Evolutionary conservation across 2,113 vertebrate species (phyloP), one percentile per base, ranked within the genome.

Genomic region (Prietella phreatophila): DNA sequence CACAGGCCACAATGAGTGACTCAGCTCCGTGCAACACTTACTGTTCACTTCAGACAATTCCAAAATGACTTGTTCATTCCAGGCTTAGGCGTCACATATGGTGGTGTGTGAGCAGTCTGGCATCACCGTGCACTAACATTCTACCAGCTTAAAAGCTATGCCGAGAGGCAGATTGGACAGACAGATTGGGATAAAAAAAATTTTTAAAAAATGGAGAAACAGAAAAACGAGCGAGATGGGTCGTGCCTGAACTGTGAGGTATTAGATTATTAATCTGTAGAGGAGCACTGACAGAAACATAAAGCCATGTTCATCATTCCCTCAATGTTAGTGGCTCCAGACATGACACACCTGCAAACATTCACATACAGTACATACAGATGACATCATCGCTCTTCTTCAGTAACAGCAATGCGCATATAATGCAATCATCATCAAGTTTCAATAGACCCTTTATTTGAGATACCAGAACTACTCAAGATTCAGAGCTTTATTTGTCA

Each of bases 261-360:
- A 94, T 94, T 93, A 91, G 91, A 93, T 92, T 94, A 94, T 47
- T 47, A 47, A 60, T 82, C 56, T 60, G 13, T 27, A 55, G 50
- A 80, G 50, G 14, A 80, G 33, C 33, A 27, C 56, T 22, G 80
- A 39, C 9, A 25, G 19, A 81, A 94, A 94, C 93, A 93, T 90
- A 89, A 92, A 88, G 22, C 22, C 75, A 15, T 15, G 22, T 89
- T 90, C 4, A 83, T 86, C 42, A 91, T 84, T 39, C 80, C 19
- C 20, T 82, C 36, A 82, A 9, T 60, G n/a, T 1, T 33, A 89
- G 84, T 78, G 69, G 11, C 22, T 78, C 22, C 22, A 47, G 13
- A 79, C 27, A 79, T 5, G 17, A 90, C 82, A 85, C 63, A 47
- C 42, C 33, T n/a, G 36, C 53, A 65, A 84, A 88, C 90, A 89